Evolutionary conservation across 2,888 invertebrate species (phyloP), one percentile per base, ranked within the genome.

Genomic region (Catocala fraxini): DNA sequence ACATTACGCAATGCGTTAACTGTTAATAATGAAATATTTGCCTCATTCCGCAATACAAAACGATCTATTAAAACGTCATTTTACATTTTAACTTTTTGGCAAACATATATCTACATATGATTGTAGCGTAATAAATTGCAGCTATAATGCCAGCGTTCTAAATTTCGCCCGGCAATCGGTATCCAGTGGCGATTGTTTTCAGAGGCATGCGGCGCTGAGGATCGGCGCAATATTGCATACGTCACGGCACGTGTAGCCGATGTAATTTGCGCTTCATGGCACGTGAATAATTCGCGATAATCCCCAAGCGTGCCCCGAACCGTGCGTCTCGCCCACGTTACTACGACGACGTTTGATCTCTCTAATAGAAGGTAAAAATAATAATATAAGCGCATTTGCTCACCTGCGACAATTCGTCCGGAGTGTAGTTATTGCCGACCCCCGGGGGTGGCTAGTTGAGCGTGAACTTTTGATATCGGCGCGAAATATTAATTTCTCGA

Each of bases 401-500:
- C 90, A 92, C 91, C 90, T 92, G 92, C 76, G 89, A 90, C 91
- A 89, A 89, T 89, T 87, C 86, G 83, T 82, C 87, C 89, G 85
- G 79, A 83, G 83, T 85, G 84, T 90, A 90, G 90, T 91, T 89
- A 90, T 88, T 89, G 86, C 74, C 86, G 87, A 83, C 86, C 85
- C 85, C 84, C 73, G 77, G 86, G 89, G 92, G 92, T 89, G 89
- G 86, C 86, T 91, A 93, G 93, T 92, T 91, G 92, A 93, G 93
- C 93, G 93, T 91, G 87, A 93, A 92, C 92, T 89, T 90, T 92
- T 93, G 89, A 92, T 94, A 93, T 92, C 89, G 90, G 89, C 85
- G 92, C 89, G 89, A 93, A 92, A 93, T 93, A 93, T 94, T 94
- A 94, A 93, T 94, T 92, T 93, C 90, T 89, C 89, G 88, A 83